Conservation (phyloP, 2,113 vertebrate species). For the Hystrix brachyura region DNA sequence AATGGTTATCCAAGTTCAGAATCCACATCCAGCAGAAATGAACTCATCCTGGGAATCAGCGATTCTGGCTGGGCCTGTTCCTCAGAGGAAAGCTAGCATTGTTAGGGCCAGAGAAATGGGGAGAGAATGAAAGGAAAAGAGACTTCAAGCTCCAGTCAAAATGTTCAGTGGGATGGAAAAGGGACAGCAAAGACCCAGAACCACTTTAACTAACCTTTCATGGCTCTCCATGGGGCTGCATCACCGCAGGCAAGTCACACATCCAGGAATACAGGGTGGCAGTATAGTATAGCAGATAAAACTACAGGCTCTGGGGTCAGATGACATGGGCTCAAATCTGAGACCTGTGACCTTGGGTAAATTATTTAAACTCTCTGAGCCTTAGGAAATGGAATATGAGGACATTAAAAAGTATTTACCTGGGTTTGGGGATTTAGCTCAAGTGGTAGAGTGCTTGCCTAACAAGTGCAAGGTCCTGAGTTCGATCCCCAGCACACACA, state of each 20-base stretch:
- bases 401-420: neutral
- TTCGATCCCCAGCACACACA: neutral
- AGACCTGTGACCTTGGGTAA: neutral
- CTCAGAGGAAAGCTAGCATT: neutral
- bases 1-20: neutral
- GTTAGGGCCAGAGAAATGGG: too few relatives aligned
- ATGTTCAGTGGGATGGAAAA: neutral
- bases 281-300: neutral
- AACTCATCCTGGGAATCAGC: too few relatives aligned
- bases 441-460: neutral
- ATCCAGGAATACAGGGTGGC: neutral
- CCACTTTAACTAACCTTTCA: neutral
- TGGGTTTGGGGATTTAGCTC: neutral
- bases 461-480: neutral
- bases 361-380: conserved; percentile 36
- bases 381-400: neutral
- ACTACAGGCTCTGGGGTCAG: neutral
- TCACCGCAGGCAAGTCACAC: neutral
- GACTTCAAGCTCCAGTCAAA: neutral
- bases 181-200: neutral
- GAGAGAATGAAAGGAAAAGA: neutral
- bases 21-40: neutral
- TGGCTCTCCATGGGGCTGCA: neutral
- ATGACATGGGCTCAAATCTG: conserved; percentile 57
- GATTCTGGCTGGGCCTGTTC: neutral